phyloP scores from a whole-genome alignment of 2,888 invertebrate species.

The Cryptocephalus primarius region DNA sequence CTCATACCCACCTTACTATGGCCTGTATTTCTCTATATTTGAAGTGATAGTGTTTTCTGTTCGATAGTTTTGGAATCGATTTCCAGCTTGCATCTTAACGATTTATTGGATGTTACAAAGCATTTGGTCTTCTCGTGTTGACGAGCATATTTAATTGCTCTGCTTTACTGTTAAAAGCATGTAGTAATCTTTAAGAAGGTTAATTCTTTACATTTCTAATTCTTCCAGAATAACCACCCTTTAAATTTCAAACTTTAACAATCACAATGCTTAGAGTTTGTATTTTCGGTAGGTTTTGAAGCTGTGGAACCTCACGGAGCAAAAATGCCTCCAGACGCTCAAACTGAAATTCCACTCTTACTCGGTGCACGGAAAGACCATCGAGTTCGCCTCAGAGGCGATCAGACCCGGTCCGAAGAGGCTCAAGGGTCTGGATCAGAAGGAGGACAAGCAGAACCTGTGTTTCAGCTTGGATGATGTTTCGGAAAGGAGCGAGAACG shows the following conservation, averaged over 20 bases:
- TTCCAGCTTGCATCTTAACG: too few relatives aligned
- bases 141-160: neutral
- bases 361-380: constrained; percentile 43
- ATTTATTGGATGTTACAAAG: too few relatives aligned
- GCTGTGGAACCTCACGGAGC: constrained; percentile 49
- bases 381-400: constrained; percentile 46
- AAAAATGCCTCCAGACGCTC: constrained; percentile 45
- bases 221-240: too few relatives aligned
- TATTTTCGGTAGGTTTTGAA: constrained; percentile 39
- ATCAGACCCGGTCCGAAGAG: constrained; percentile 45
- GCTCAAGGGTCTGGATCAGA: neutral
- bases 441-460: constrained; percentile 4
- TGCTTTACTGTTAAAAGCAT: neutral
- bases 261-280: too few relatives aligned
- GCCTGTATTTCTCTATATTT: too few relatives aligned
- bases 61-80: too few relatives aligned
- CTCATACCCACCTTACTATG: too few relatives aligned
- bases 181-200: neutral
- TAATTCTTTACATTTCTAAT: too few relatives aligned
- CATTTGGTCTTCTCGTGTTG: too few relatives aligned
- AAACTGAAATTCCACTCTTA: constrained; percentile 46
- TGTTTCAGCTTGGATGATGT: constrained; percentile 12
- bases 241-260: too few relatives aligned
- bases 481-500: constrained; percentile 7
- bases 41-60: too few relatives aligned